Conservation (phyloP, 2,888 invertebrate genomes). For the Camptogramma bilineatum region DNA sequence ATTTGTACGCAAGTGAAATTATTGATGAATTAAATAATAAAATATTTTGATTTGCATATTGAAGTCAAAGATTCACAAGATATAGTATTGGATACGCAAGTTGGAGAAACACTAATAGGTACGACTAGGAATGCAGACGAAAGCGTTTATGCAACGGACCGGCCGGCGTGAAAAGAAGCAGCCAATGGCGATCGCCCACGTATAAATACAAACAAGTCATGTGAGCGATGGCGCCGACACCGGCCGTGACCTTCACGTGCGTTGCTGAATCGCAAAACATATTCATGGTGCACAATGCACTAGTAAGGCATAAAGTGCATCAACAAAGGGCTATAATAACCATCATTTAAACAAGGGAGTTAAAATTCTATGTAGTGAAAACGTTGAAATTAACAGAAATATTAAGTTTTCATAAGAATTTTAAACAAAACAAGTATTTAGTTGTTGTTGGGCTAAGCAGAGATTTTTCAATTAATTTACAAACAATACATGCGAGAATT, state of each 20-base stretch:
- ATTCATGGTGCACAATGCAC: constrained; percentile 52
- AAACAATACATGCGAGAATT: not conserved
- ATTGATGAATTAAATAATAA: not conserved
- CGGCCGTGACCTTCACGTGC: constrained; percentile 77
- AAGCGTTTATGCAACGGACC: constrained; percentile 51
- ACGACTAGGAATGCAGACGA: constrained; percentile 38
- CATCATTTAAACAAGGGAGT: constrained; percentile 38
- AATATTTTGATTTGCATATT: not conserved
- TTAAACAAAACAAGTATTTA: not conserved
- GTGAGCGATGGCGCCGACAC: constrained; percentile 66
- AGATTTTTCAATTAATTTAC: not conserved
- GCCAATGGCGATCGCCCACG: constrained; percentile 70
- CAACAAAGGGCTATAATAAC: constrained; percentile 54
- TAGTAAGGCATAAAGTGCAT: constrained; percentile 39
- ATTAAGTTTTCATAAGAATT: not conserved
- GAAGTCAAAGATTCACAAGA: not conserved
- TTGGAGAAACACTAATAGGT: constrained; percentile 17
- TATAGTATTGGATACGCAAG: not conserved
- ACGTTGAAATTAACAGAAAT: not conserved
- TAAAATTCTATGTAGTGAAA: constrained; percentile 39
- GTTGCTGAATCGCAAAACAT: constrained; percentile 59
- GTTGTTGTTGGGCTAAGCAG: not conserved
- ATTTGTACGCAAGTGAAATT: not conserved
- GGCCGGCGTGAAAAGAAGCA: constrained; percentile 53
- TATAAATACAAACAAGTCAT: constrained; percentile 65